Evolutionary conservation across 2,113 vertebrate species (phyloP).

Genomic region (Malurus alboscapulatus): DNA sequence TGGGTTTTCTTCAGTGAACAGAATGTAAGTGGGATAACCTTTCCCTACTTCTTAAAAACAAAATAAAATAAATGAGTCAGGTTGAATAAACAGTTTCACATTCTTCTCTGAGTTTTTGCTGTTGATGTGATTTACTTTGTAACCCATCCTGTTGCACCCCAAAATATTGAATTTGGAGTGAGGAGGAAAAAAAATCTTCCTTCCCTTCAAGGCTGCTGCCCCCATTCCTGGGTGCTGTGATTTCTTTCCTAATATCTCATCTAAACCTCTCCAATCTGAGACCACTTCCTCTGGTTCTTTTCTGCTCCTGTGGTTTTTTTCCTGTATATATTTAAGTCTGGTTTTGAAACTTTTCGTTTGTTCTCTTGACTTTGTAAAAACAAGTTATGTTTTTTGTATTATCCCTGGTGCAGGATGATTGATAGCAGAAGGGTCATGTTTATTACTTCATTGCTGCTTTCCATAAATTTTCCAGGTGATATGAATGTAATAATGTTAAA

Average conservation of each 20-base stretch:
- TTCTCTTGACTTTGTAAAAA: neutral
- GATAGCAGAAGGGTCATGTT: neutral
- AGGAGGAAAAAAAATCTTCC: neutral
- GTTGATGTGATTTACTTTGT: neutral
- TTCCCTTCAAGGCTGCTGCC: neutral
- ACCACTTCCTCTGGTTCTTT: neutral
- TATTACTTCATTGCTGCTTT: neutral
- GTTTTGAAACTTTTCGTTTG: neutral
- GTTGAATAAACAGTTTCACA: neutral
- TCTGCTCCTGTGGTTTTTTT: neutral
- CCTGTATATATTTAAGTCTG: neutral
- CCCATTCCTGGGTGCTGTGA: neutral
- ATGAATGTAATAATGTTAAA: neutral
- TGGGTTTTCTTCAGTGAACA: neutral
- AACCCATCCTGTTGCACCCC: neutral
- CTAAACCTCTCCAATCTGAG: neutral
- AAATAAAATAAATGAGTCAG: neutral
- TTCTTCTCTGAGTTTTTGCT: neutral
- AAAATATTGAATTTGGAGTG: neutral
- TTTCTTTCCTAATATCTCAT: neutral
- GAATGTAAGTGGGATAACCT: neutral
- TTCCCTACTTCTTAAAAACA: neutral
- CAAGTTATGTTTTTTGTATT: neutral
- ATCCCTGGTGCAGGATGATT: neutral
- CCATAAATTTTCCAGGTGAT: slow-evolving; percentile 2